Evolutionary conservation across 2,888 invertebrate genomes (phyloP).

Genomic region (Chromoteleia sp.): DNA sequence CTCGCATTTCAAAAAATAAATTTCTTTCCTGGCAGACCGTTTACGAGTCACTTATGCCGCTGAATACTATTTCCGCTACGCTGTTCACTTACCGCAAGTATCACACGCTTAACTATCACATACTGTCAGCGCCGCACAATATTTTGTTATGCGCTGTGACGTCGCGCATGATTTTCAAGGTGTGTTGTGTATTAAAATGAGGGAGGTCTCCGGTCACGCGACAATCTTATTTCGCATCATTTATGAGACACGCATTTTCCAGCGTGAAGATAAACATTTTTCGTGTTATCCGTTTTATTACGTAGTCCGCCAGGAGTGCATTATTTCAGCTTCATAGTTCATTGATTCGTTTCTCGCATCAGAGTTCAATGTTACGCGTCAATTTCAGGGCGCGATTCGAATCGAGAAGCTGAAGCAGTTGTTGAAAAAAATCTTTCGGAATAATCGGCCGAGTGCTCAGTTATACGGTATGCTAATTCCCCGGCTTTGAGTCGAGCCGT

Average conservation of each 20-base stretch:
- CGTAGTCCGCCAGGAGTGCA: slow-evolving; percentile 5
- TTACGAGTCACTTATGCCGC: slow-evolving; percentile 53
- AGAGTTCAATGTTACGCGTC: slow-evolving; percentile 16
- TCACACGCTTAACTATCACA: slow-evolving; percentile 62
- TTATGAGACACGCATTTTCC: slow-evolving; percentile 21
- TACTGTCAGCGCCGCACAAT: slow-evolving; percentile 45
- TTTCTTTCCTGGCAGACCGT: slow-evolving; percentile 41
- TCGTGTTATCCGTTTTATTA: slow-evolving; percentile 38
- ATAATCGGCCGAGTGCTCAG: neutral
- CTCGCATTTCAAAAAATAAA: slow-evolving; percentile 31
- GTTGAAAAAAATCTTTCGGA: neutral
- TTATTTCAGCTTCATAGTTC: slow-evolving; percentile 55
- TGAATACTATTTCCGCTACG: slow-evolving; percentile 57
- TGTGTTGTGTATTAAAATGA: slow-evolving; percentile 51
- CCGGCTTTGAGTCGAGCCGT: neutral
- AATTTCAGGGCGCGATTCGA: slow-evolving; percentile 7
- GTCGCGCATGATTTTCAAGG: slow-evolving; percentile 50
- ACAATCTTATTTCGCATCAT: slow-evolving; percentile 60
- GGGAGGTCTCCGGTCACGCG: slow-evolving; percentile 58
- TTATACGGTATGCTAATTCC: slow-evolving; percentile 26
- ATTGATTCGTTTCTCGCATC: slow-evolving; percentile 3
- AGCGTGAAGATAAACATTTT: slow-evolving; percentile 49
- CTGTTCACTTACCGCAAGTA: slow-evolving; percentile 62
- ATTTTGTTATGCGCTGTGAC: slow-evolving; percentile 53
- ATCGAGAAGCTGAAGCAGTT: neutral